phyloP scores from a whole-genome alignment of 2,797 vertebrate species.

The Sternarchorhynchus goeldii region DNA sequence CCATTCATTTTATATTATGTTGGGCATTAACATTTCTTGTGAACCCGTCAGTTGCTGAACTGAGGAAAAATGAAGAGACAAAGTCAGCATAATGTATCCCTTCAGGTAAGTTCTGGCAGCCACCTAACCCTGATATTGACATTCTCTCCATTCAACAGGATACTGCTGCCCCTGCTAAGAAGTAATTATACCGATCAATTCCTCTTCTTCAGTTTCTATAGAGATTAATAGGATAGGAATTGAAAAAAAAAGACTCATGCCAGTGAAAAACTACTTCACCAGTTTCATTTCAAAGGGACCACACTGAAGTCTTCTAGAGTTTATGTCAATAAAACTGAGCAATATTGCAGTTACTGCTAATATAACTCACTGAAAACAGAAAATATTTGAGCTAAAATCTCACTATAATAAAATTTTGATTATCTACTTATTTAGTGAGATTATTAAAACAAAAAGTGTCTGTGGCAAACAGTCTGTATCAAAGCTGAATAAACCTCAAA shows the following conservation, averaged over 20 bases:
- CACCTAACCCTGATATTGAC: conserved; percentile 22
- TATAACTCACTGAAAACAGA: not conserved
- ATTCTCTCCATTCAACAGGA: conserved; percentile 29
- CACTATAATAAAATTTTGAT: conserved; percentile 7
- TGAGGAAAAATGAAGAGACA: conserved; percentile 4
- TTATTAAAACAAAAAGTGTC: conserved; percentile 20
- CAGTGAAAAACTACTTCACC: conserved; percentile 21
- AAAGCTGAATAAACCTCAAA: conserved; percentile 6
- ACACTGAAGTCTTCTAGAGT: not conserved
- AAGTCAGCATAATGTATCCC: conserved; percentile 2
- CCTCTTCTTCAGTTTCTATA: conserved; percentile 7
- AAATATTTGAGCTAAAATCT: not conserved
- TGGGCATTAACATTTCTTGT: not conserved
- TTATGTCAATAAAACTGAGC: conserved; percentile 22
- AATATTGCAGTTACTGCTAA: conserved; percentile 18
- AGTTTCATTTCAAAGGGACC: not conserved
- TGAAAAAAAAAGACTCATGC: not conserved
- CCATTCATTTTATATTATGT: not conserved
- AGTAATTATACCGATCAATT: conserved; percentile 44
- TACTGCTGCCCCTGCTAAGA: conserved; percentile 24
- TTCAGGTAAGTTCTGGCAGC: conserved; percentile 22
- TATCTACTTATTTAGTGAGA: conserved; percentile 9
- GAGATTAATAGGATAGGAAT: conserved; percentile 1
- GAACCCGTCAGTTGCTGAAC: not conserved
- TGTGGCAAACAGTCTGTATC: not conserved